A percentile compares a stretch with the other conserved stretches of the same genome.
These are phyloP conservation scores for Clavelina lepadiformis DNA, from an alignment of 23 tunicate species.

Conservation along the genomic window DNA sequence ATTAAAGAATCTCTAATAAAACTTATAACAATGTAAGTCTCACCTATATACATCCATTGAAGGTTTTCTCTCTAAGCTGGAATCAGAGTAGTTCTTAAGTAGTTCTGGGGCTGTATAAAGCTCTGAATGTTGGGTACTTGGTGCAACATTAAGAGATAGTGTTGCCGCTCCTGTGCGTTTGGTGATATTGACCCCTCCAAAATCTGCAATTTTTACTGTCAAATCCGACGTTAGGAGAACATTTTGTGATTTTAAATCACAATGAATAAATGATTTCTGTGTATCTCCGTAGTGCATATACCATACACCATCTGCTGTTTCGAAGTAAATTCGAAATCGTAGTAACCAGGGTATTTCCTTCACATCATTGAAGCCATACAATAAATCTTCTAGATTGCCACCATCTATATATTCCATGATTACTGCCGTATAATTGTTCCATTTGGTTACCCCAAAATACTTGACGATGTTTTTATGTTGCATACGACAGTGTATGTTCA, in stretches of 20 bases:
- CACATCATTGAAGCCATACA: neutral
- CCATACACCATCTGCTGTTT: neutral
- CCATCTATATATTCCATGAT: slow-evolving; percentile 5
- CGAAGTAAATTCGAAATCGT: neutral
- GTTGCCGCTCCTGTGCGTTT: slow-evolving; percentile 1
- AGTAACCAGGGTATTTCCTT: neutral
- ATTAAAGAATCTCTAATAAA: too few species aligned
- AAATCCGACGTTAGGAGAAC: neutral
- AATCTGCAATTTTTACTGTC: slow-evolving; percentile 1
- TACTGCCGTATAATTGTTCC: neutral
- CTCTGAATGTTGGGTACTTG: neutral
- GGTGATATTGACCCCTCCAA: slow-evolving; percentile 2
- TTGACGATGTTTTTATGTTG: slow-evolving; percentile 1
- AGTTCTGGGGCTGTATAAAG: slow-evolving; percentile 8
- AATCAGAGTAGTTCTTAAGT: neutral
- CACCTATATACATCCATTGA: slow-evolving; percentile 13
- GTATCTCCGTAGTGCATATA: neutral
- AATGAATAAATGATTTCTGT: neutral
- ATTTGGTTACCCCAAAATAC: neutral
- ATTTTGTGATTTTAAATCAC: slow-evolving; percentile 7
- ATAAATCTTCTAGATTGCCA: neutral
- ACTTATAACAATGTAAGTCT: too few species aligned
- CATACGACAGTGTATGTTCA: neutral
- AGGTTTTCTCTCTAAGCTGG: neutral
- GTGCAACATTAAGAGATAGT: too few species aligned